phyloP scores from a whole-genome alignment of 2,797 vertebrate species.

The Myripristis murdjan region DNA sequence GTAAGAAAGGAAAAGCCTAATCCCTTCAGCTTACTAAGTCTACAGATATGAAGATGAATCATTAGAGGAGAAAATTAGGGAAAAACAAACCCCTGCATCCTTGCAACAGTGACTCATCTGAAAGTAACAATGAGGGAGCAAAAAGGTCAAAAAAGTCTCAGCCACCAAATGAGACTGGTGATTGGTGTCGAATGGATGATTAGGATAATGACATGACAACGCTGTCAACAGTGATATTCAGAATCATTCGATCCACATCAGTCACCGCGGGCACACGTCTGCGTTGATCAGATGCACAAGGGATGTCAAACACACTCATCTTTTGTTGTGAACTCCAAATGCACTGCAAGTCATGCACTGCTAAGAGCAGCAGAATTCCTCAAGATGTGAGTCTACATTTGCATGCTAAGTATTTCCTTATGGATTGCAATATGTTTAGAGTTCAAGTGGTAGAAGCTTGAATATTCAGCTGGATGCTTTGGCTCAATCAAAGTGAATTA shows the following conservation, averaged over 20 bases:
- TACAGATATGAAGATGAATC: no score
- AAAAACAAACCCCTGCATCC: no score
- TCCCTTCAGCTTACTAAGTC: background rate
- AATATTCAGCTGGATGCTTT: constrained; percentile 58
- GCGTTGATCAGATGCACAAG: background rate
- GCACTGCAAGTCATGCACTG: constrained; percentile 4
- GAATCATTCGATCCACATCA: constrained; percentile 25
- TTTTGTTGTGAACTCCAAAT: constrained; percentile 36
- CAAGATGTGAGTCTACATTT: background rate
- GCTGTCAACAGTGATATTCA: constrained; percentile 15
- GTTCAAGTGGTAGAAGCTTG: constrained; percentile 56
- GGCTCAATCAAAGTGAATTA: constrained; percentile 77
- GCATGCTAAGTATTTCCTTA: constrained; percentile 29
- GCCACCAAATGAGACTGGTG: constrained; percentile 15
- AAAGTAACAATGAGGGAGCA: background rate
- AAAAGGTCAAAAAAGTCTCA: constrained; percentile 34
- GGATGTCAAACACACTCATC: constrained; percentile 24
- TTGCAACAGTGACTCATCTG: background rate
- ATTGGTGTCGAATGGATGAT: constrained; percentile 33
- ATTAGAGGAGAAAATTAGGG: no score
- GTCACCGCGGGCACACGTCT: constrained; percentile 23
- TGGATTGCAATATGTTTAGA: constrained; percentile 32
- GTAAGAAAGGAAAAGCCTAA: background rate
- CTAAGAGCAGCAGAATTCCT: background rate
- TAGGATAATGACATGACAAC: constrained; percentile 10